These are phyloP conservation scores for Abramis brama DNA, from an alignment of 2,113 vertebrate genomes.

Conservation along the genomic window DNA sequence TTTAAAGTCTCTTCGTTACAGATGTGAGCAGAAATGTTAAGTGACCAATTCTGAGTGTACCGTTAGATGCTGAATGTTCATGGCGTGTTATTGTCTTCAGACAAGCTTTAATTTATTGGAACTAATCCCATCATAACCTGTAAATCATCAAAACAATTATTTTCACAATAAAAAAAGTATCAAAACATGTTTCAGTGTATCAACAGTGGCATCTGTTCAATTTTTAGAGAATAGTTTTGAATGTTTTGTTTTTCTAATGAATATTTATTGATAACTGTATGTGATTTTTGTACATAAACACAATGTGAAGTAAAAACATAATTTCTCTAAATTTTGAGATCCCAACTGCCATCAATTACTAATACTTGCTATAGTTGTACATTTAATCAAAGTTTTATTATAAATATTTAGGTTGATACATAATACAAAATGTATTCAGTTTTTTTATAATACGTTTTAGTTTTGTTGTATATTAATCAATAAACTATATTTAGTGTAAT, in stretches of 20 bases:
- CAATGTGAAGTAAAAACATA: background rate
- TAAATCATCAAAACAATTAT: background rate
- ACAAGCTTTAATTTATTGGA: background rate
- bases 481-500: background rate
- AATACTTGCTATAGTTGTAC: too few species aligned
- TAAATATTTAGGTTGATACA: too few species aligned
- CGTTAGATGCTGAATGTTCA: background rate
- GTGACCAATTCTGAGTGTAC: constrained; percentile 23
- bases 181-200: background rate
- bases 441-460: too few species aligned
- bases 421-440: too few species aligned
- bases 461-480: background rate
- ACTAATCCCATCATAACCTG: background rate
- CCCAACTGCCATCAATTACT: too few species aligned
- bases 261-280: background rate
- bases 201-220: too few species aligned
- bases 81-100: background rate
- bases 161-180: background rate
- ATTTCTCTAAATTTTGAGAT: background rate
- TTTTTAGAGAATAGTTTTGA: too few species aligned
- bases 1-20: background rate
- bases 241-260: background rate
- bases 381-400: too few species aligned
- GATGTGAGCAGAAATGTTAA: constrained; percentile 19
- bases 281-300: too few species aligned